Base-by-base conservation (phyloP, 2,797 vertebrate species). In the Anomalospiza imberbis region DNA sequence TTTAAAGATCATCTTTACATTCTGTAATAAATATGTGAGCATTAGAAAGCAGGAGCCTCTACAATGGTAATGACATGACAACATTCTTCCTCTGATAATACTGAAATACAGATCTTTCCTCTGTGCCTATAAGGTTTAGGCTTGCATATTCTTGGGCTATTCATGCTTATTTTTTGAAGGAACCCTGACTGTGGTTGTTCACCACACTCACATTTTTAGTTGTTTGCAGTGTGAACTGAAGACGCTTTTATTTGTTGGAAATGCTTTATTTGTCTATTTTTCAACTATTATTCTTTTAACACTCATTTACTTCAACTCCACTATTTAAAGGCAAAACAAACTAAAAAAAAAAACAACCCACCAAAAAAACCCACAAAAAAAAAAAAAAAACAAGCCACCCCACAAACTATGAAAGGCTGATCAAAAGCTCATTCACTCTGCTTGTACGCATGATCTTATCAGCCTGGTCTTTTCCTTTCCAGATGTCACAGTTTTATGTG, bases 401-500 rank as follows among this genome's bases (percentile, higher is more conserved):
- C 31, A 34, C 22, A 66, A 60, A 72, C 24, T 45, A 16, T 5
- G 5, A 84, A 91, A 82, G 12, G 34, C 32, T 83, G 47, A 74
- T 92, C 79, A 85, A 93, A 95, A 96, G 61, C 38, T 73, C 24
- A 45, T 60, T 94, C 80, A 55, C 82, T 54, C 62, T 93, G 38
- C 72, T 93, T 91, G 58, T 87, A 28, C 45, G 38, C 90, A 53
- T 82, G 93, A 93, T 95, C 90, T 96, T 96, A 95, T 97, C 95
- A 96, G 81, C 61, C 71, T 83, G 82, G 68, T 58, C 84, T 95
- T 96, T 94, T 96, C 60, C 65, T 95, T 95, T 94, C 94, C 95
- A 96, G 91, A 92, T 96, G 96, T 89, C 83, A 78, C 74, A 68
- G 63, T 92, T 97, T 97, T 96, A 96, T 86, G 78, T 94, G 79